These are phyloP conservation scores for Oxygymnocypris stewartii DNA, from an alignment of 2,113 vertebrate species.

Conservation along the genomic window DNA sequence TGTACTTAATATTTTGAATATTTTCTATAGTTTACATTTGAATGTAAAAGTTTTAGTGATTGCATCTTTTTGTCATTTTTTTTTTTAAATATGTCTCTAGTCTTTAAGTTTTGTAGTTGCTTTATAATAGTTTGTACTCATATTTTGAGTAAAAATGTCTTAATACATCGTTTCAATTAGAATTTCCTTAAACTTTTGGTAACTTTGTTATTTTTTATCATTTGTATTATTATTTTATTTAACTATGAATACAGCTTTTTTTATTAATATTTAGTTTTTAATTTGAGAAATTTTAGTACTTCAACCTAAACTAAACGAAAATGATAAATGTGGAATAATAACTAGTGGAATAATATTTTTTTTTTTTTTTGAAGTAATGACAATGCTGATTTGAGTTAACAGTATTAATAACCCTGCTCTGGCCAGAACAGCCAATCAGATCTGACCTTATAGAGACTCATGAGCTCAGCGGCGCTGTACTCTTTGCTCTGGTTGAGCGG, in stretches of 20 bases:
- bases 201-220: no score
- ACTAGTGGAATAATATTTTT: background rate
- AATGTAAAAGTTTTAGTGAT: background rate
- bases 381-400: background rate
- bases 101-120: no score
- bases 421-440: background rate
- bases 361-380: background rate
- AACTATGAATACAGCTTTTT: background rate
- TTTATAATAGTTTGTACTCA: no score
- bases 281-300: background rate
- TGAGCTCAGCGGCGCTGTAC: slow-evolving; percentile 86
- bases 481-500: slow-evolving; percentile 91
- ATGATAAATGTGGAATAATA: background rate
- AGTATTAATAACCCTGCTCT: background rate
- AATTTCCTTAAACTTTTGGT: no score
- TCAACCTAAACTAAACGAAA: background rate
- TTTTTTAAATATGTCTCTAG: no score
- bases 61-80: background rate
- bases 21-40: background rate
- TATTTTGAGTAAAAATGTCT: no score
- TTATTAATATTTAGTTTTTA: background rate
- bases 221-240: no score
- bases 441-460: slow-evolving; percentile 90
- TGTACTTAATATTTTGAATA: background rate
- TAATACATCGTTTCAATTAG: no score